phyloP scores from a whole-genome alignment of 2,797 vertebrate species.

The Anguilla obscura region DNA sequence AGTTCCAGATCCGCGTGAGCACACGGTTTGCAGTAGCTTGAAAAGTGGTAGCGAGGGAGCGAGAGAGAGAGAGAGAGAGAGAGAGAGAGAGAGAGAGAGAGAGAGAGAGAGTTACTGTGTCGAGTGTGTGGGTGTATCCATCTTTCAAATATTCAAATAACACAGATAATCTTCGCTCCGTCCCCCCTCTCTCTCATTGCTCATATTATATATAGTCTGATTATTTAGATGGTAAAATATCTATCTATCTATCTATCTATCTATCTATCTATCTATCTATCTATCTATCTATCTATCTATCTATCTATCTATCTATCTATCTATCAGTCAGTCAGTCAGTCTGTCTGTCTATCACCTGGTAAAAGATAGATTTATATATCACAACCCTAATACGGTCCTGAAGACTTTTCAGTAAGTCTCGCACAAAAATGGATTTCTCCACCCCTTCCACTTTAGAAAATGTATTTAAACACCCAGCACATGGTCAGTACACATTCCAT shows the following conservation, averaged over 20 bases:
- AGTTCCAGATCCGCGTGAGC: constrained; percentile 21
- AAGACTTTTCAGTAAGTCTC: not conserved
- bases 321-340: not conserved
- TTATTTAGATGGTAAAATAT: too few species aligned
- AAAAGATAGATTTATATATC: not conserved
- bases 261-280: constrained; percentile 42
- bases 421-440: not conserved
- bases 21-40: not conserved
- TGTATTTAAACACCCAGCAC: not conserved
- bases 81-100: constrained; percentile 39
- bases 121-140: constrained; percentile 2
- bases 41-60: constrained; percentile 7
- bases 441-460: not conserved
- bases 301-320: not conserved
- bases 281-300: not conserved
- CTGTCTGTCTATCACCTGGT: not conserved
- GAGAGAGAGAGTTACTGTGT: constrained; percentile 35
- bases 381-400: not conserved
- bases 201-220: too few species aligned
- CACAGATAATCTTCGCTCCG: too few species aligned
- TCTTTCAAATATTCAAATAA: not conserved
- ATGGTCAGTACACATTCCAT: constrained; percentile 1
- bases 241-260: not conserved
- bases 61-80: constrained; percentile 39
- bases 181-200: constrained; percentile 47